A percentile compares a stretch with the other conserved stretches of the same genome.
Evolutionary conservation across 2,113 vertebrate species (phyloP).

Genomic region (Gorsachius goisagi): DNA sequence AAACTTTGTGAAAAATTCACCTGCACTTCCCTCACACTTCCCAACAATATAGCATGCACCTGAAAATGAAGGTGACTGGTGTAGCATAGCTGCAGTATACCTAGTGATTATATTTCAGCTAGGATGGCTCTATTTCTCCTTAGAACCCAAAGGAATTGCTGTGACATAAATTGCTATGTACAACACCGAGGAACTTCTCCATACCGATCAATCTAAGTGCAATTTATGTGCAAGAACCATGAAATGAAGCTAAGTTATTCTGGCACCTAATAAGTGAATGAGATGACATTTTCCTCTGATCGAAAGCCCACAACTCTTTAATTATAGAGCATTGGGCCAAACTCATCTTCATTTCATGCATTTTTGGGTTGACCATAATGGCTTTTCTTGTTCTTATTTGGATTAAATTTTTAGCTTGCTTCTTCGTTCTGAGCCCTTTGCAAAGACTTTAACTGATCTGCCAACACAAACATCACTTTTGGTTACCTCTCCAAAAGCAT

Average conservation of each 20-base stretch:
- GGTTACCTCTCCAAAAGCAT: background rate
- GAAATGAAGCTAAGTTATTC: constrained; percentile 63
- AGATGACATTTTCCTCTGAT: constrained; percentile 28
- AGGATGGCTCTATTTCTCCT: background rate
- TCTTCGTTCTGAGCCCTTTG: background rate
- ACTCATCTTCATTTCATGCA: constrained; percentile 28
- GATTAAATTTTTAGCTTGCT: constrained; percentile 16
- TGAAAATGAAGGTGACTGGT: background rate
- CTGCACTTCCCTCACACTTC: background rate
- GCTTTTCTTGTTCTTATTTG: background rate
- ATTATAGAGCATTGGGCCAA: constrained; percentile 39
- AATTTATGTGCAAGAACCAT: constrained; percentile 70
- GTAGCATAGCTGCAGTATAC: background rate
- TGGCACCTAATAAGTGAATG: constrained; percentile 32
- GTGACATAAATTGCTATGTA: constrained; percentile 25
- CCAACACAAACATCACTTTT: background rate
- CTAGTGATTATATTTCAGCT: background rate
- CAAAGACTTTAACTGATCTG: background rate
- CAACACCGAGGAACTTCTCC: background rate
- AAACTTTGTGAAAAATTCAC: background rate
- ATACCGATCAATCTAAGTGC: constrained; percentile 39
- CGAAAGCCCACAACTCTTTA: constrained; percentile 30
- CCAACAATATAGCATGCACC: background rate
- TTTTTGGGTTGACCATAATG: constrained; percentile 14
- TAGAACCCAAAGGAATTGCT: constrained; percentile 2